Percentiles rank a stretch among this genome's conserved stretches.
These are phyloP conservation scores for Erinaceus europaeus DNA, from an alignment of 2,113 vertebrate genomes.

Conservation along the genomic window DNA sequence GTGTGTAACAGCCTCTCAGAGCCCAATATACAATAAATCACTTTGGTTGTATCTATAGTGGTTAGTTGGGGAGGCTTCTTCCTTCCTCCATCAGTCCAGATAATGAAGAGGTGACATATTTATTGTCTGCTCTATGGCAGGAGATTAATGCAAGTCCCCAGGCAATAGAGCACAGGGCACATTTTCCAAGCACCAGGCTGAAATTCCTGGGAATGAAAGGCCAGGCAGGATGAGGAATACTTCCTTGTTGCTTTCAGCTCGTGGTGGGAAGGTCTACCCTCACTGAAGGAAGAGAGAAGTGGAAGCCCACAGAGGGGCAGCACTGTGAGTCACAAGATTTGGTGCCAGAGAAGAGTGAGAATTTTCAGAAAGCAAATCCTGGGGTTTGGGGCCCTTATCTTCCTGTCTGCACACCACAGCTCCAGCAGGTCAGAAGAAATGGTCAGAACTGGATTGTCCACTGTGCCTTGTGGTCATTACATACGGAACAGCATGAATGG, in stretches of 20 bases:
- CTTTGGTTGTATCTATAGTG: conserved; percentile 29
- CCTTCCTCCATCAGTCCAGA: neutral
- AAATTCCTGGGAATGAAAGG: neutral
- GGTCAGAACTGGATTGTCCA: neutral
- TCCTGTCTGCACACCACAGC: too few species aligned
- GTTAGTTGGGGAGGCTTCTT: conserved; percentile 35
- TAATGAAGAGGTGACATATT: conserved; percentile 50
- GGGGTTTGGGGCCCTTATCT: too few species aligned
- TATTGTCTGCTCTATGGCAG: neutral
- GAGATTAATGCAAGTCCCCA: conserved; percentile 5
- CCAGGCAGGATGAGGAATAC: neutral
- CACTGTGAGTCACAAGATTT: rapidly evolving
- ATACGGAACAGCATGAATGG: neutral
- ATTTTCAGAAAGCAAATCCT: neutral
- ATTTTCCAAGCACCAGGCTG: neutral
- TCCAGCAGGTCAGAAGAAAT: neutral
- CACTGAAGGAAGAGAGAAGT: neutral
- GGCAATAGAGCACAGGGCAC: neutral
- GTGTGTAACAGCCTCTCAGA: conserved; percentile 23
- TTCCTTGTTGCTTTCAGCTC: neutral
- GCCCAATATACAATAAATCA: conserved; percentile 43
- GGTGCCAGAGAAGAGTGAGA: neutral
- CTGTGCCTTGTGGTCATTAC: too few species aligned
- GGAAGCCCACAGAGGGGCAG: neutral
- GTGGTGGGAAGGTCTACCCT: neutral